These are phyloP conservation scores for Muscicapa striata DNA, from an alignment of 2,797 vertebrate species.

Conservation along the genomic window DNA sequence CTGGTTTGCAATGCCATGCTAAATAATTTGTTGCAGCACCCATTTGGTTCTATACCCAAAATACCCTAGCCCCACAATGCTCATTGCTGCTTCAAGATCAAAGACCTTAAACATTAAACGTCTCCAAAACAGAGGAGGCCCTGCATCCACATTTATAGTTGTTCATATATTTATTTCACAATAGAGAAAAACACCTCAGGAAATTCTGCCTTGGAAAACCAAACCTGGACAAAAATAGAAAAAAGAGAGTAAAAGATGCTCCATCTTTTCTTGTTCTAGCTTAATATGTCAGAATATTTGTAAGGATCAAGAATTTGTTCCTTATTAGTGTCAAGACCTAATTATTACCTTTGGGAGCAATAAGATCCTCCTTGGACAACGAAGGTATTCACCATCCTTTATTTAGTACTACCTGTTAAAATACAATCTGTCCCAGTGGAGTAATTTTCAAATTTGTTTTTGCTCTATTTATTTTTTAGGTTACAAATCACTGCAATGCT, in stretches of 20 bases:
- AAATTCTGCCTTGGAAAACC: not conserved
- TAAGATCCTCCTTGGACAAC: not conserved
- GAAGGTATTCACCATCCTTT: not conserved
- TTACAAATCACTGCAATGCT: not conserved
- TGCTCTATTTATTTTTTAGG: not conserved
- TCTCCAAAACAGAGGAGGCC: not conserved
- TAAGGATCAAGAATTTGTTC: not conserved
- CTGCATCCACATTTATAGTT: not conserved
- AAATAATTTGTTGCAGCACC: not conserved
- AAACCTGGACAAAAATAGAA: not conserved
- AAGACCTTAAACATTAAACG: not conserved
- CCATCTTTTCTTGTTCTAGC: not conserved
- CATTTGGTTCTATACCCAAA: not conserved
- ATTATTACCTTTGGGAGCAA: not conserved
- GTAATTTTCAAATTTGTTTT: not conserved
- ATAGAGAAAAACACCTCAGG: not conserved
- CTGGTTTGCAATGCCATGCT: not conserved
- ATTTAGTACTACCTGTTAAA: not conserved
- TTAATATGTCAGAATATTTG: not conserved
- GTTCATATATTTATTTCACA: not conserved
- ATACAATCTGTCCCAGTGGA: not conserved
- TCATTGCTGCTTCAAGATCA: not conserved
- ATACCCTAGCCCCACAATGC: accelerated
- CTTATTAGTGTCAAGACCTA: not conserved
- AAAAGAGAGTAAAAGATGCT: not conserved